Evolutionary conservation across 2,797 vertebrate species (phyloP).

Genomic region (Myotis findleyi): DNA sequence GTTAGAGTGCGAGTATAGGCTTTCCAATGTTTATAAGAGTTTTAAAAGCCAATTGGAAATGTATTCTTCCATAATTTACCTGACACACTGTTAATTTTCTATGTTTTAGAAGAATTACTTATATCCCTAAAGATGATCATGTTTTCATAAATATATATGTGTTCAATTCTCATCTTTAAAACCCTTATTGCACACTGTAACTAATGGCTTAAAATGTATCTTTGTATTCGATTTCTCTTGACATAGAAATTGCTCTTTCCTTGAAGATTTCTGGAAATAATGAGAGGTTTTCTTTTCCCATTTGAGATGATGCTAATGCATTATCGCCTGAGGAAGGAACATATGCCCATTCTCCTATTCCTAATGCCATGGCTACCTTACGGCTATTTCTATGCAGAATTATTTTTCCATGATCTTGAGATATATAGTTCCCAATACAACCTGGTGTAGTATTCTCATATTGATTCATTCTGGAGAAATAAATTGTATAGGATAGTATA

Average conservation of each 20-base stretch:
- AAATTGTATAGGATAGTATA: background rate
- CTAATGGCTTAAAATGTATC: background rate
- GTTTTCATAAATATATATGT: background rate
- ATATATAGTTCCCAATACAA: slow-evolving; percentile 43
- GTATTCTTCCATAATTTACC: background rate
- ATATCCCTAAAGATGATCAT: background rate
- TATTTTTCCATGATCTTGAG: slow-evolving; percentile 47
- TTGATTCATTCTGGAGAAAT: slow-evolving; percentile 62
- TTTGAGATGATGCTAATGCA: background rate
- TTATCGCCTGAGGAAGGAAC: background rate
- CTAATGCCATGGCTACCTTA: slow-evolving; percentile 32
- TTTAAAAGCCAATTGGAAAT: slow-evolving; percentile 30
- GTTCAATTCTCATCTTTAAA: background rate
- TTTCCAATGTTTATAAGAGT: background rate
- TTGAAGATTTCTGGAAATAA: slow-evolving; percentile 56
- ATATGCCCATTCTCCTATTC: background rate
- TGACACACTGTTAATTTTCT: background rate
- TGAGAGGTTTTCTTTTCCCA: background rate
- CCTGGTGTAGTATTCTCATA: slow-evolving; percentile 17
- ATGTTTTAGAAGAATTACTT: slow-evolving; percentile 31
- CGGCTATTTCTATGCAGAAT: slow-evolving; percentile 31
- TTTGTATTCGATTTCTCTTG: slow-evolving; percentile 22
- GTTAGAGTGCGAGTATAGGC: background rate
- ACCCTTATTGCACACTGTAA: background rate
- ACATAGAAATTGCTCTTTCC: background rate